Percentiles rank a stretch among this genome's conserved stretches.
Conservation (phyloP, 30 jellyfish, hydroid and myxozoan species). For the Hydractinia symbiolongicarpus region DNA sequence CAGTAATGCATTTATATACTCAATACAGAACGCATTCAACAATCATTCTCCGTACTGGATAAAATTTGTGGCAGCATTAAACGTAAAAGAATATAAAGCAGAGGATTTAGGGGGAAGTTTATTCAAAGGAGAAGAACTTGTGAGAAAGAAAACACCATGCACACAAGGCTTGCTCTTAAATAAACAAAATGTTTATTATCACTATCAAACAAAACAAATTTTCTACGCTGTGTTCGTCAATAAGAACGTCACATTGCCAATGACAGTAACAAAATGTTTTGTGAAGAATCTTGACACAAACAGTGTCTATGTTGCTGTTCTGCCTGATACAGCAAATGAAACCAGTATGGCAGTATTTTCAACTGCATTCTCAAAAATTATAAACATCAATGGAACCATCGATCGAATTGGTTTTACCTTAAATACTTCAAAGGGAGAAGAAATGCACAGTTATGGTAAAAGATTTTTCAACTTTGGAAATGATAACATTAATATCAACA, state of each 20-base stretch:
- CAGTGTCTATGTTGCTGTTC: constrained; percentile 1
- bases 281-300: not conserved
- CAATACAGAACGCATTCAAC: constrained; percentile 41
- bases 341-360: not conserved
- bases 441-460: not conserved
- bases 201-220: not conserved
- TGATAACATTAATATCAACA: not conserved
- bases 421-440: not conserved
- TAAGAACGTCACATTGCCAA: not conserved
- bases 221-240: not conserved
- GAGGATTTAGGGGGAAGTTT: constrained; percentile 42
- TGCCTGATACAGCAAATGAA: constrained; percentile 1
- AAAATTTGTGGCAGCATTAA: constrained; percentile 14
- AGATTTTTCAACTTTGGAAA: not conserved
- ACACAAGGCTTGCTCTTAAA: constrained; percentile 14
- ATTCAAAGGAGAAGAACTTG: constrained; percentile 21
- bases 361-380: not conserved
- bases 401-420: constrained; percentile 8
- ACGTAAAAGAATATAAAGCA: not conserved
- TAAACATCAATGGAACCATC: not conserved
- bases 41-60: constrained; percentile 45
- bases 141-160: constrained; percentile 16
- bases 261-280: not conserved
- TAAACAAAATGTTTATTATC: not conserved
- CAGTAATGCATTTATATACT: constrained; percentile 39